Conservation (phyloP, 2,797 vertebrate species). For the Typhlichthys subterraneus region DNA sequence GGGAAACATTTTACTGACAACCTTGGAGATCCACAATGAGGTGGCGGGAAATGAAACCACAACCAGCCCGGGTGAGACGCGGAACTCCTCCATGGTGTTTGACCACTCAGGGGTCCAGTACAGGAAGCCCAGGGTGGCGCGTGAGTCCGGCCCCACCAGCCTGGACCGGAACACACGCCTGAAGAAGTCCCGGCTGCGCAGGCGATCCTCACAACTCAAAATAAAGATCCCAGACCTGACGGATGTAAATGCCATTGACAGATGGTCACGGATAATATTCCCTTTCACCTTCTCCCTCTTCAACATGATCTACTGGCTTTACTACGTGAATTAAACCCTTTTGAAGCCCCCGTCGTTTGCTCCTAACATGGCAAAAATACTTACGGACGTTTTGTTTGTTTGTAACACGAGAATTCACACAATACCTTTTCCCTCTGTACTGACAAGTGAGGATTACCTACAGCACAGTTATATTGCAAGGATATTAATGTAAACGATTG, state of each 20-base stretch:
- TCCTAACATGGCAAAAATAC: constrained; percentile 30
- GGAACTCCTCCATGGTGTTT: constrained; percentile 90
- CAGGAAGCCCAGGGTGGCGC: constrained; percentile 86
- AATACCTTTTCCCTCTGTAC: constrained; percentile 14
- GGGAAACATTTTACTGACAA: constrained; percentile 94
- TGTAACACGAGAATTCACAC: constrained; percentile 27
- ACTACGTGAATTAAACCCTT: constrained; percentile 89
- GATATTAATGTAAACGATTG: constrained; percentile 72
- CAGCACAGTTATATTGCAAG: constrained; percentile 68
- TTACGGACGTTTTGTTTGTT: constrained; percentile 45
- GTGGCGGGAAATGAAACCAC: constrained; percentile 89
- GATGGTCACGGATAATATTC: constrained; percentile 97
- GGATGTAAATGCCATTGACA: constrained; percentile 96
- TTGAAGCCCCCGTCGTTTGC: constrained; percentile 1
- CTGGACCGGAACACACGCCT: constrained; percentile 81
- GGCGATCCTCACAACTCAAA: constrained; percentile 94
- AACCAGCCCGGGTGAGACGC: constrained; percentile 83
- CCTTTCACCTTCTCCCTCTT: constrained; percentile 95
- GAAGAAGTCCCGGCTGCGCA: constrained; percentile 88
- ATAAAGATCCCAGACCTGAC: constrained; percentile 99
- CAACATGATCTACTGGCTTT: constrained; percentile 99
- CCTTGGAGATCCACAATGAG: constrained; percentile 97
- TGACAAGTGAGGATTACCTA: constrained; percentile 14
- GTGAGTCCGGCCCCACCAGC: constrained; percentile 79
- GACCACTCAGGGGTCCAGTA: constrained; percentile 94